Percentiles rank a stretch among this genome's conserved stretches.
phyloP scores from a whole-genome alignment of 2,113 vertebrate species.

The Dipodomys stephensi region DNA sequence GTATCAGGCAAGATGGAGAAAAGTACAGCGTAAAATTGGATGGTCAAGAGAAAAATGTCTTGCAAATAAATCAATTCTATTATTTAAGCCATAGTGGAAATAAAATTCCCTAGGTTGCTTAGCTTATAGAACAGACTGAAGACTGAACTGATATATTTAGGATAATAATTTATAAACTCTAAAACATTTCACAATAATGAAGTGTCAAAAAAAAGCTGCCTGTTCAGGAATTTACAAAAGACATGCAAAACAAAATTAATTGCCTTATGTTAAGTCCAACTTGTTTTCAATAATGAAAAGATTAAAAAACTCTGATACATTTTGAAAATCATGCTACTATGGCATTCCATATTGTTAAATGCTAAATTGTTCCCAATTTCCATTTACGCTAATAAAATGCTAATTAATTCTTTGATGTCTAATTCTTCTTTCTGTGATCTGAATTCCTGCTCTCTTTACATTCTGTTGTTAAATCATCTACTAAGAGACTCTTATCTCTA shows the following conservation, averaged over 20 bases:
- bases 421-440: not conserved
- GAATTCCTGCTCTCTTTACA: not conserved
- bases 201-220: not conserved
- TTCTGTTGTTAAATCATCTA: not conserved
- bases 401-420: not conserved
- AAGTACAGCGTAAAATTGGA: not conserved
- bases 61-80: constrained; percentile 27
- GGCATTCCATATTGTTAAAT: not conserved
- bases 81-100: not conserved
- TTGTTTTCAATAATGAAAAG: constrained; percentile 5
- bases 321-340: constrained; percentile 43
- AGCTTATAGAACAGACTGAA: constrained; percentile 5
- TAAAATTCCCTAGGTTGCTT: not conserved
- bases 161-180: not conserved
- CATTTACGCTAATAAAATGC: constrained; percentile 27
- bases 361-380: not conserved
- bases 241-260: constrained; percentile 15
- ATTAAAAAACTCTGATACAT: not conserved
- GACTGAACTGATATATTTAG: not conserved
- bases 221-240: constrained; percentile 50
- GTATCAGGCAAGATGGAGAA: not conserved
- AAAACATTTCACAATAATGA: constrained; percentile 30
- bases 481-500: too few species aligned
- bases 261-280: not conserved
- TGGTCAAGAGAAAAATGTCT: not conserved